A percentile compares a stretch with the other conserved stretches of the same genome.
Evolutionary conservation across 2,797 vertebrate species (phyloP).

Genomic region (Erithacus rubecula): DNA sequence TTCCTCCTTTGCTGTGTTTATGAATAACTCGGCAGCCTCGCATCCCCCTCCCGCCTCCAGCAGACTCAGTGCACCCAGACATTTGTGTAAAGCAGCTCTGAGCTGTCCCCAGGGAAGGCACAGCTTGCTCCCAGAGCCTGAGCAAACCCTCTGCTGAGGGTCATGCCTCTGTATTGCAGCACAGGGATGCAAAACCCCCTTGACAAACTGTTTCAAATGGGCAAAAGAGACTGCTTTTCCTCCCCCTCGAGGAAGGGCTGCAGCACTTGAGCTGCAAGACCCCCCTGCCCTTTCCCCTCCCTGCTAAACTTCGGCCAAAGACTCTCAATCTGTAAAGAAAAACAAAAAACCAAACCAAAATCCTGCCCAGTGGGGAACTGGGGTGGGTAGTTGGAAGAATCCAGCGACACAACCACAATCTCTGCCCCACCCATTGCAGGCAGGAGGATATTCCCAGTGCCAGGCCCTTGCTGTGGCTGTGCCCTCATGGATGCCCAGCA

Average conservation of each 20-base stretch:
- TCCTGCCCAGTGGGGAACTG: background rate
- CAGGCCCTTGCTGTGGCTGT: fast-evolving
- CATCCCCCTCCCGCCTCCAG: background rate
- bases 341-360: no score
- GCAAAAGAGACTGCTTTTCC: background rate
- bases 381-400: background rate
- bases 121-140: fast-evolving
- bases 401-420: background rate
- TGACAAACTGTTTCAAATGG: background rate
- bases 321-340: background rate
- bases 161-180: background rate
- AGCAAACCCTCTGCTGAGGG: background rate
- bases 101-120: background rate
- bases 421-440: background rate
- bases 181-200: background rate
- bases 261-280: background rate
- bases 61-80: background rate
- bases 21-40: background rate
- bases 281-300: background rate
- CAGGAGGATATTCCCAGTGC: background rate
- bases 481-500: background rate
- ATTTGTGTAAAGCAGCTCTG: background rate
- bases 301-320: background rate
- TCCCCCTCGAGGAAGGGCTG: background rate
- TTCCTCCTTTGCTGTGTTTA: background rate